Percentiles rank a stretch among this genome's conserved stretches.
phyloP scores from a whole-genome alignment of 2,888 invertebrate species.

The Ypsolopha sequella region DNA sequence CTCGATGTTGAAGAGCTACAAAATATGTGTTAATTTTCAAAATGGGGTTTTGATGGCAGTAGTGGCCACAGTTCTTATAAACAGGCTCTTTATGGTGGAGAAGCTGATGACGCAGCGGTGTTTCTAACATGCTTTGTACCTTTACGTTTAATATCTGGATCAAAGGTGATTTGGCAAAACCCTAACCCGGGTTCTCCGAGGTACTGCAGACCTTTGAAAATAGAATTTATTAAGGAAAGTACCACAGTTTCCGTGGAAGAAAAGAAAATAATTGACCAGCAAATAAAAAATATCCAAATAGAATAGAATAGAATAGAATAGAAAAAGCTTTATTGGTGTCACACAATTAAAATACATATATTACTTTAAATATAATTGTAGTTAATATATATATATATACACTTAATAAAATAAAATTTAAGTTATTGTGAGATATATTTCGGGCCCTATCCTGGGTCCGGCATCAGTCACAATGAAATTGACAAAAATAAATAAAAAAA shows the following conservation, averaged over 20 bases:
- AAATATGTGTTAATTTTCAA: conserved; percentile 5
- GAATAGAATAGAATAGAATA: no score
- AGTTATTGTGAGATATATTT: no score
- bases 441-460: no score
- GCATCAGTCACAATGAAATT: no score
- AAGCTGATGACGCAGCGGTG: conserved; percentile 17
- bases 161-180: conserved; percentile 22
- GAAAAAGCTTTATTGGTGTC: no score
- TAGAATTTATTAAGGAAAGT: conserved; percentile 20
- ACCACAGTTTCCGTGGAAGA: conserved; percentile 1
- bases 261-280: no score
- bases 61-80: conserved; percentile 17
- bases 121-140: conserved; percentile 22
- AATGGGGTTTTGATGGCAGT: conserved; percentile 11
- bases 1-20: conserved; percentile 6
- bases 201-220: conserved; percentile 21
- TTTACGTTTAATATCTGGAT: conserved; percentile 14
- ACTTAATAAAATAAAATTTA: no score
- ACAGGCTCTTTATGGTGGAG: conserved; percentile 15
- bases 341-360: no score
- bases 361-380: no score
- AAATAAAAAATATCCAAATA: no score
- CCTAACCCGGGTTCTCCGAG: conserved; percentile 18
- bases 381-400: no score
- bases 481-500: no score